Conservation (phyloP, 2,797 vertebrate genomes). For the Notoglanidium macrostoma region DNA sequence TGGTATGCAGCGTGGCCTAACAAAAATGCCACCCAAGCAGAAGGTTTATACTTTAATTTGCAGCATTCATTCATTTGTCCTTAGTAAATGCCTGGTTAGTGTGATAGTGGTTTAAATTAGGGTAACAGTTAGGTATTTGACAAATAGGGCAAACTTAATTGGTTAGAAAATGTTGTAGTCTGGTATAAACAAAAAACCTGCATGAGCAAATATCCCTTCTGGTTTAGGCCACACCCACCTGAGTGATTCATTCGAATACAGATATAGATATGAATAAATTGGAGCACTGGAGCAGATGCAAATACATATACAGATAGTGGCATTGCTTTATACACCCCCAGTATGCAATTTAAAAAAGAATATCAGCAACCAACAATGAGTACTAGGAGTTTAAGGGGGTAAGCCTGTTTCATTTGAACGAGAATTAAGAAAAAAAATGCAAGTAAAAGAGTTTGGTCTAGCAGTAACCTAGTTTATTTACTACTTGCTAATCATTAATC, state of each 20-base stretch:
- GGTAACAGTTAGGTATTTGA: neutral
- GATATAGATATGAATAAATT: neutral
- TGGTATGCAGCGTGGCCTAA: neutral
- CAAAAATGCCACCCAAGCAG: neutral
- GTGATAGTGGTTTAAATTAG: neutral
- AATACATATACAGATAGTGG: neutral
- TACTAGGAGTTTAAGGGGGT: neutral
- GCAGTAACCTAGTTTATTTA: constrained; percentile 1
- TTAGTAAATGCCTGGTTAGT: neutral
- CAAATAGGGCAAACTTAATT: neutral
- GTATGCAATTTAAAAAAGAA: neutral
- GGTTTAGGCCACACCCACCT: neutral
- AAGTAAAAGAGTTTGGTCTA: neutral
- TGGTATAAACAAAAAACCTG: neutral
- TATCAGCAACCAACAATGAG: neutral
- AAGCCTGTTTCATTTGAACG: neutral
- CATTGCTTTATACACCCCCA: neutral
- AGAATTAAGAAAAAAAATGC: neutral
- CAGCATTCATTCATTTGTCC: neutral
- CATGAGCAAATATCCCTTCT: neutral
- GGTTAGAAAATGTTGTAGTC: neutral
- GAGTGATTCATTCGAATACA: neutral
- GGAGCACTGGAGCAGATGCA: neutral
- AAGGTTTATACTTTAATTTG: neutral
- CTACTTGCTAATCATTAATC: neutral